Conservation (phyloP, 2,888 invertebrate species). For the Euplagia quadripunctaria region DNA sequence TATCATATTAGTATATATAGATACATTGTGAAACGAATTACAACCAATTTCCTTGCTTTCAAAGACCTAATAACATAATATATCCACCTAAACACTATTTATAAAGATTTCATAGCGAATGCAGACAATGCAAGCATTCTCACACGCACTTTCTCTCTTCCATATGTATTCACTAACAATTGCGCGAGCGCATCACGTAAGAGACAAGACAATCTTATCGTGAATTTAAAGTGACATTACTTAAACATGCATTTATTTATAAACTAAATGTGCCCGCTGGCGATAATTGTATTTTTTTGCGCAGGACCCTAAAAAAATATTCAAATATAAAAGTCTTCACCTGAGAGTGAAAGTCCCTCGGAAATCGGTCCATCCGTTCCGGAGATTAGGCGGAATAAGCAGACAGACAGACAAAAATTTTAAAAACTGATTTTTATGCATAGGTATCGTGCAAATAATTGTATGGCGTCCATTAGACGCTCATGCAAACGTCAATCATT, state of each 20-base stretch:
- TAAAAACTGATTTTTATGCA: too few relatives aligned
- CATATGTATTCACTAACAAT: background rate
- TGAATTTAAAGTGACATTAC: background rate
- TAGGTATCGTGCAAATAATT: too few relatives aligned
- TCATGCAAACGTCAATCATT: too few relatives aligned
- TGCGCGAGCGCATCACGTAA: conserved; percentile 8
- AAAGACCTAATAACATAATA: background rate
- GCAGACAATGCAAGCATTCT: conserved; percentile 1
- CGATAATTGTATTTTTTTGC: too few relatives aligned
- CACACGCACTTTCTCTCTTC: conserved; percentile 14
- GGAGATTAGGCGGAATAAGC: too few relatives aligned
- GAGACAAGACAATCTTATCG: conserved; percentile 2
- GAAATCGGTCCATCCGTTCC: too few relatives aligned
- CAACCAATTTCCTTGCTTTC: background rate
- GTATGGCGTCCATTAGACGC: too few relatives aligned
- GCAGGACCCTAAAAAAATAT: too few relatives aligned
- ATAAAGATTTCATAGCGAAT: background rate
- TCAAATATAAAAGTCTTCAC: too few relatives aligned
- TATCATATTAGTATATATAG: background rate
- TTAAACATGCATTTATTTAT: background rate
- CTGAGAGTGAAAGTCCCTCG: too few relatives aligned
- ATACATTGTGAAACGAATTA: background rate
- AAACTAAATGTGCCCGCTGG: too few relatives aligned
- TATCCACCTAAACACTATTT: background rate
- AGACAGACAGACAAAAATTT: too few relatives aligned